Evolutionary conservation across 2,797 vertebrate species (phyloP), one percentile per base, ranked within the genome.

Genomic region (Sebastes kiyomatsui): DNA sequence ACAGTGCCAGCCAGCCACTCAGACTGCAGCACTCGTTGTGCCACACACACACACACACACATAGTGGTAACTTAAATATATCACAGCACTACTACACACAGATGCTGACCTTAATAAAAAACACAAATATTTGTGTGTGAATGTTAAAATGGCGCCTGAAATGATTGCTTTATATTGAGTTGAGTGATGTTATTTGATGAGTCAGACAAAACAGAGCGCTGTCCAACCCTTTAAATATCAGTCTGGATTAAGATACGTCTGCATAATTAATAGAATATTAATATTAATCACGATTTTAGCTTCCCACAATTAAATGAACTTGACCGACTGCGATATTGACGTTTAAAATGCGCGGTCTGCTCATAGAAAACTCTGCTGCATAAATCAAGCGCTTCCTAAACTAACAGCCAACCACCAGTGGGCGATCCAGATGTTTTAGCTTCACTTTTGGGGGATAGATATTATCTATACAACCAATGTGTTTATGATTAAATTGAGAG

Each of bases 1-100:
- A 75, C 76, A 22, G 52, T 70, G 92, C 94, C 93, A 94, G 87
- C 64, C 83, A 86, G 75, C 73, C 90, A 82, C 81, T 92, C 65
- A 76, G 77, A 84, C 89, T 93, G 88, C 89, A 89, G 86, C 83
- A 82, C 70, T 84, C 16, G 1, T 64, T 61, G 62, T 80, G 62
- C 27, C 67, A 67, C 65, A 72, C 65, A 72, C 11, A 85, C 32
- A 28, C n/a, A 62, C 10, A 28, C n/a, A 33, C 55, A 75, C 64
- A 23, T 16, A 73, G 18, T 23, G 9, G 33, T 58, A 77, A 69
- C 58, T 75, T 70, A 61, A 75, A 75, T 72, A 67, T 65, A 58
- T 65, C 22, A 52, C 46, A 30, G 11, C 32, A 23, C 67, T 38
- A 10, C 35, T 49, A 49, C 2, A 35, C 64, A 33, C 65, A 74